These are phyloP conservation scores for Arctia plantaginis DNA, from an alignment of 2,888 invertebrate genomes.

Conservation along the genomic window DNA sequence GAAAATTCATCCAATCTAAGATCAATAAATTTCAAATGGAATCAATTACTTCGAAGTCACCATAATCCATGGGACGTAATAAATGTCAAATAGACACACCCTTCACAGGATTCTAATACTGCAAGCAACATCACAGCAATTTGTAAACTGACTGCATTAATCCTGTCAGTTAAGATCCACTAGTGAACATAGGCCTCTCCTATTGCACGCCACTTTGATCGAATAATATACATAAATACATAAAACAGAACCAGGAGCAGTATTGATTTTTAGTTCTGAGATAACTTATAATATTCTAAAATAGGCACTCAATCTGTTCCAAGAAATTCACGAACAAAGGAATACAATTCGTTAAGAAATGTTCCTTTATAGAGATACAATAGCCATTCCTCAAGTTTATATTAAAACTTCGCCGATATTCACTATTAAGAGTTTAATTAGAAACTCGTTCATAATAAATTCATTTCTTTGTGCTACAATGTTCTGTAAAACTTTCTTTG, in stretches of 20 bases:
- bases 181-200: too few relatives aligned
- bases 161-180: background rate
- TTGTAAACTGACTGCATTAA: background rate
- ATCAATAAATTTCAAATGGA: too few relatives aligned
- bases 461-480: conserved; percentile 2
- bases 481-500: conserved; percentile 17
- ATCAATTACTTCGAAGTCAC: too few relatives aligned
- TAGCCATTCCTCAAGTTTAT: background rate
- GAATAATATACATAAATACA: too few relatives aligned
- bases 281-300: background rate
- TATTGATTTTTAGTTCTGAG: background rate
- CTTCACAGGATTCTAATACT: background rate
- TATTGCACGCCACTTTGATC: too few relatives aligned
- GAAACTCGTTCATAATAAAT: conserved; percentile 2
- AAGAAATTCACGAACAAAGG: background rate
- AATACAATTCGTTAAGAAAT: background rate
- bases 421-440: background rate
- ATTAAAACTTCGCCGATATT: background rate
- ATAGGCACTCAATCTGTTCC: background rate
- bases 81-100: background rate
- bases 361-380: background rate
- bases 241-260: background rate
- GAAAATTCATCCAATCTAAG: too few relatives aligned
- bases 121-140: background rate
- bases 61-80: too few relatives aligned